A percentile compares a stretch with the other conserved stretches of the same genome.
These are phyloP conservation scores for Baronia brevicornis DNA, from an alignment of 2,888 invertebrate genomes.

Conservation along the genomic window DNA sequence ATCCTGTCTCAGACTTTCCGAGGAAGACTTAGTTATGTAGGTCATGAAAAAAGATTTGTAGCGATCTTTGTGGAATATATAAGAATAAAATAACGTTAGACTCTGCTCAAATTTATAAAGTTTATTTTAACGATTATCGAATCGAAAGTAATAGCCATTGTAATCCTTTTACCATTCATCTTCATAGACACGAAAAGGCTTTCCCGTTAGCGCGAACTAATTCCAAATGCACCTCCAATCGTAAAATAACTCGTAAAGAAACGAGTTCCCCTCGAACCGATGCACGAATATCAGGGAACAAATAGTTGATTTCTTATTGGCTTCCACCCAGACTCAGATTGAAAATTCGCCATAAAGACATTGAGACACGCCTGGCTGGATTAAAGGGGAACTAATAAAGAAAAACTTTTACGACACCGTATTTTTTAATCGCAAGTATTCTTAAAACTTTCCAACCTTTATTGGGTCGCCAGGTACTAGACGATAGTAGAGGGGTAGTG, in stretches of 20 bases:
- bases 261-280: slow-evolving; percentile 63
- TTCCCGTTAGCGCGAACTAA: slow-evolving; percentile 59
- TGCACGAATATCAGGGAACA: slow-evolving; percentile 70
- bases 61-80: too few species aligned
- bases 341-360: slow-evolving; percentile 75
- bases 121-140: slow-evolving; percentile 22
- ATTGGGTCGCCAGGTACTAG: slow-evolving; percentile 61
- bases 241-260: slow-evolving; percentile 75
- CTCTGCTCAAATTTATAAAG: too few species aligned
- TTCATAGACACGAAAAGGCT: slow-evolving; percentile 69
- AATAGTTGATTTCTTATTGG: slow-evolving; percentile 76
- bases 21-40: too few species aligned
- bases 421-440: slow-evolving; percentile 69
- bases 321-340: slow-evolving; percentile 71
- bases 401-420: slow-evolving; percentile 74
- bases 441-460: slow-evolving; percentile 65
- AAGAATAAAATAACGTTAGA: too few species aligned
- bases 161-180: slow-evolving; percentile 71
- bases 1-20: too few species aligned
- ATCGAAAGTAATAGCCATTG: slow-evolving; percentile 48
- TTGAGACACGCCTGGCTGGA: slow-evolving; percentile 71
- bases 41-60: too few species aligned
- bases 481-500: slow-evolving; percentile 47
- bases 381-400: slow-evolving; percentile 75
- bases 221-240: slow-evolving; percentile 74